Base-by-base conservation (phyloP, 1,140 invertebrate species). In the Papilio xuthus region DNA sequence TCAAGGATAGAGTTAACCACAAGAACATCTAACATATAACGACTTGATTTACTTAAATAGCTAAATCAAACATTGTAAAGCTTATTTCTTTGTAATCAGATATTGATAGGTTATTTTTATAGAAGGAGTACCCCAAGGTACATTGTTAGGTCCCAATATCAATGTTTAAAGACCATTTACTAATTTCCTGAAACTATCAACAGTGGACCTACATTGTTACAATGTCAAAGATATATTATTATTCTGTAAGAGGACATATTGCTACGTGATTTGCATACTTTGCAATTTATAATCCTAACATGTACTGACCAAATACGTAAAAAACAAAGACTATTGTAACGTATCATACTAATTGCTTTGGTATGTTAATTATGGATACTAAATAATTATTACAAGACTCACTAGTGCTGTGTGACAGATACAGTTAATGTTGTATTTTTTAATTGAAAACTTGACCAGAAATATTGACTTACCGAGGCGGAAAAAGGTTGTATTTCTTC, bases 291-390 rank as follows among this genome's bases (percentile, higher is more conserved):
- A 73, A n/a, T 73, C 71, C 13, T 20, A 73, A 23, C 71, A 73
- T 73, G 71, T 73, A 47, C 71, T 47, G 4, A 26, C 71, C 71
- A 73, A 73, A 73, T 73, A 73, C 71, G 9, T 73, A 18, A 42
- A 70, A 70, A 70, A 70, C 69, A 70, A 70, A 70, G 69, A 70
- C 69, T 23, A 70, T 70, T 70, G 69, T 70, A 32, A 18, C 4
- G 12, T 37, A n/a, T 8, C 10, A 23, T 4, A 63, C n/a, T 70
- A 70, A 70, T 70, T n/a, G 15, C 18, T 70, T 70, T 70, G 1
- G 20, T 42, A 71, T 71, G 32, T 37, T 71, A 13, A 67, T 67
- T 32, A 67, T 18, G 56, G 56, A 26, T 2, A 63, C 56, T 26
- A 20, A 37, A 12, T 60, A 28, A 67, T 67, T 32, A 67, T 13